phyloP scores from a whole-genome alignment of 2,113 vertebrate genomes.

The Poecilia latipinna region DNA sequence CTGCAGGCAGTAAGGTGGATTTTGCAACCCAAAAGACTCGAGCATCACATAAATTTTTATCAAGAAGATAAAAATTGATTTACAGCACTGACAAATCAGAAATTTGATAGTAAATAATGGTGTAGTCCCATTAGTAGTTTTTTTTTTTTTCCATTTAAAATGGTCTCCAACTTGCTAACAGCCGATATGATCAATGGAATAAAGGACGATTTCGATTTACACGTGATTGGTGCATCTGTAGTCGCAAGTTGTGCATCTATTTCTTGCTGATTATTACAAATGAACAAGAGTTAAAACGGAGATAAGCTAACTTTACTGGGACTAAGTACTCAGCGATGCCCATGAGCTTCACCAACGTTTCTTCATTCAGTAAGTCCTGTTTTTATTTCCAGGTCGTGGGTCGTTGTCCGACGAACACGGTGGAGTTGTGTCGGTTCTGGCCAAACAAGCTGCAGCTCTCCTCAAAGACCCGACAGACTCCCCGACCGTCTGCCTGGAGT shows the following conservation, averaged over 20 bases:
- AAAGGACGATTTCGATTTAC: too few relatives aligned
- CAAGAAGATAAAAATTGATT: too few relatives aligned
- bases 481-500: slow-evolving; percentile 94
- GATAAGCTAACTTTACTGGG: background rate
- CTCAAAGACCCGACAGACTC: slow-evolving; percentile 89
- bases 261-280: background rate
- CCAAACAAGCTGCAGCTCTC: slow-evolving; percentile 91
- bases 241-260: background rate
- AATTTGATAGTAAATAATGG: too few relatives aligned
- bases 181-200: too few relatives aligned
- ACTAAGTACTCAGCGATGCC: background rate
- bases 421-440: slow-evolving; percentile 91
- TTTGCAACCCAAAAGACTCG: too few relatives aligned
- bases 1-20: too few relatives aligned
- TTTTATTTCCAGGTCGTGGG: slow-evolving; percentile 84
- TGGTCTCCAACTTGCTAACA: too few relatives aligned
- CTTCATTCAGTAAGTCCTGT: background rate
- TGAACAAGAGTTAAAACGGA: background rate
- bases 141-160: too few relatives aligned
- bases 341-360: background rate
- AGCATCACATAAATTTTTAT: too few relatives aligned
- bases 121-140: background rate
- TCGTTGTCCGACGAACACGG: slow-evolving; percentile 95
- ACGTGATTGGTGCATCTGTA: too few relatives aligned
- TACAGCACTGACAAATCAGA: too few relatives aligned